Conservation (phyloP, 2,888 invertebrate genomes). For the Agonopterix heracliana region DNA sequence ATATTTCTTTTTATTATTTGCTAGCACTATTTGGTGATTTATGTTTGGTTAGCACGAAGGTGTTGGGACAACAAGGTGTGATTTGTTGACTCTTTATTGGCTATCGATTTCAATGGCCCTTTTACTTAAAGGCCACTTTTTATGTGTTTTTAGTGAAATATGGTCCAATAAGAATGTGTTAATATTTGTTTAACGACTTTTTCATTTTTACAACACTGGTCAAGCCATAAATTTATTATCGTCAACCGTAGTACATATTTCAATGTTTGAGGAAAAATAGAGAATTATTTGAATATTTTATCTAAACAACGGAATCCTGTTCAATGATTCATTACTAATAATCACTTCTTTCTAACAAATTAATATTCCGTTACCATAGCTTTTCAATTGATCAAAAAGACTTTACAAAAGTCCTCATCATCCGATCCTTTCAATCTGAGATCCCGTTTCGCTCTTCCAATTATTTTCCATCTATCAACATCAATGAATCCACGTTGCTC, state of each 20-base stretch:
- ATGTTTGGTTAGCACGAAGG: conserved; percentile 66
- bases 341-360: too few species aligned
- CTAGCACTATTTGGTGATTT: conserved; percentile 60
- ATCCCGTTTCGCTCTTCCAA: not conserved
- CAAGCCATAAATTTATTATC: not conserved
- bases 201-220: conserved; percentile 1
- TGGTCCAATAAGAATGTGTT: conserved; percentile 8
- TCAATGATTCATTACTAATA: too few species aligned
- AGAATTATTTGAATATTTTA: too few species aligned
- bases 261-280: too few species aligned
- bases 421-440: not conserved
- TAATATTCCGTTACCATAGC: too few species aligned
- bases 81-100: conserved; percentile 61
- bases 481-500: conserved; percentile 33
- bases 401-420: too few species aligned
- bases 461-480: conserved; percentile 13
- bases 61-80: conserved; percentile 61
- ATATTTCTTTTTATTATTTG: conserved; percentile 68
- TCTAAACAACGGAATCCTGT: too few species aligned
- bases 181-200: conserved; percentile 11
- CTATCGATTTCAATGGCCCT: conserved; percentile 44
- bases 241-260: too few species aligned
- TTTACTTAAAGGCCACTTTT: conserved; percentile 6
- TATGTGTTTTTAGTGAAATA: conserved; percentile 4
- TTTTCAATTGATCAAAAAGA: too few species aligned